Base-by-base conservation (phyloP, 2,113 vertebrate species). In the Tachycineta bicolor region DNA sequence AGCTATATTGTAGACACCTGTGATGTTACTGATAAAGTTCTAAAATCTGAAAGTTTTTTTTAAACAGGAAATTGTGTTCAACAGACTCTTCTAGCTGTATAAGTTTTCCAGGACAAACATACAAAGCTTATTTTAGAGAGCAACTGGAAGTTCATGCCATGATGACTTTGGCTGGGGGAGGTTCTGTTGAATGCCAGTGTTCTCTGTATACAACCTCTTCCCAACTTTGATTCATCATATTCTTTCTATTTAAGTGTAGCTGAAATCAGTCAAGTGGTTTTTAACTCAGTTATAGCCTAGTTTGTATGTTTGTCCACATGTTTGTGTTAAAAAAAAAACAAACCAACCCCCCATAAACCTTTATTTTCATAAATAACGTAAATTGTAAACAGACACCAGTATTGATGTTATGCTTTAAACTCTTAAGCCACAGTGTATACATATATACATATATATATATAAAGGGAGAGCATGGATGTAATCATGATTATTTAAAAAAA, bases 271-370 rank as follows among this genome's bases (percentile, higher is more conserved):
- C 26, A 13, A 85, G 25, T 33, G 23, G 53, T 81, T 58, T 79
- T 85, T 39, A 70, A 41, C 28, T 87, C 15, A 24, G 12, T 78
- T 75, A 20, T 21, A 71, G 44, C 56, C 77, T 34, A 44, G 41
- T 81, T 89, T 83, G 93, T 94, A 64, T 89, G 86, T 95, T 93
- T 89, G 95, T 93, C 68, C 80, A 64, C 23, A 10, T 34, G 10
- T 94, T 78, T 80, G 26, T 94, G 75, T 83, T 60, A 14, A 21
- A 24, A n/a, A 44, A 88, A 79, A 43, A 1, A 12, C 0, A 2
- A 59, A 76, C 46, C 6, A 14, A 52, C 53, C 3, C 6, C 5
- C 29, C 34, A 28, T 34, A 58, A 83, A 29, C n/a, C 5, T 83
- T 59, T 88, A 10, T 63, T 77, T 93, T 86, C 25, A 12, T 52